A percentile compares a stretch with the other conserved stretches of the same genome.
phyloP scores from a whole-genome alignment of 64 coral and sea anemone species.

The Trachythela sp. region DNA sequence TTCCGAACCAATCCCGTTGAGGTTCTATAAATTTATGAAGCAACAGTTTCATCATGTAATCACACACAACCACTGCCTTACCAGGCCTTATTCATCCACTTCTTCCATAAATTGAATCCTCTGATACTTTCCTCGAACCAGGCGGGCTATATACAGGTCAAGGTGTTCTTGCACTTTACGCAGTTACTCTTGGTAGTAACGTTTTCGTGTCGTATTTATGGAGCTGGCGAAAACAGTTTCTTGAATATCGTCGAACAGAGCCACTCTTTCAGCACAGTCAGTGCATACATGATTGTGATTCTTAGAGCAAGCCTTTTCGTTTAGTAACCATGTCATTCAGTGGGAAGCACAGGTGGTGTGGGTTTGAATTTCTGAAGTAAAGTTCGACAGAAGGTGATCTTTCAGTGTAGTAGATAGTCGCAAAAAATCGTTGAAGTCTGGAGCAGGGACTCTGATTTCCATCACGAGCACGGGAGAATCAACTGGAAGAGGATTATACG shows the following conservation, averaged over 20 bases:
- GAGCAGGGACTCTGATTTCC: neutral
- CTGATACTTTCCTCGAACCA: neutral
- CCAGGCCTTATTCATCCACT: constrained; percentile 9
- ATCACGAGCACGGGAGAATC: constrained; percentile 1
- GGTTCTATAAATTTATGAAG: constrained; percentile 38
- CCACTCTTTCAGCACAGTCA: no score
- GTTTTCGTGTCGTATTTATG: neutral
- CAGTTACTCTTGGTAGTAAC: neutral
- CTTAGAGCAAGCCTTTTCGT: no score
- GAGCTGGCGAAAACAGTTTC: no score
- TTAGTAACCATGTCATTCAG: neutral
- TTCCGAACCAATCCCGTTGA: constrained; percentile 58
- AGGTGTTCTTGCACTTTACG: no score
- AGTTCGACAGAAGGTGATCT: neutral
- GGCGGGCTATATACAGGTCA: no score
- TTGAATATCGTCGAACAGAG: no score
- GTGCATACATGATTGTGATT: no score
- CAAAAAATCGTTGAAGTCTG: neutral
- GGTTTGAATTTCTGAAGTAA: constrained; percentile 26
- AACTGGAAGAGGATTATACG: neutral
- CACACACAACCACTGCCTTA: no score
- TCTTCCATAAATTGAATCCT: neutral
- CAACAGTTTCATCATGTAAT: no score
- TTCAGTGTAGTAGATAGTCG: neutral
- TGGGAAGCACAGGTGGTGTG: constrained; percentile 25